These are phyloP conservation scores for Gobionotothen gibberifrons DNA, from an alignment of 2,797 vertebrate species.

Conservation along the genomic window DNA sequence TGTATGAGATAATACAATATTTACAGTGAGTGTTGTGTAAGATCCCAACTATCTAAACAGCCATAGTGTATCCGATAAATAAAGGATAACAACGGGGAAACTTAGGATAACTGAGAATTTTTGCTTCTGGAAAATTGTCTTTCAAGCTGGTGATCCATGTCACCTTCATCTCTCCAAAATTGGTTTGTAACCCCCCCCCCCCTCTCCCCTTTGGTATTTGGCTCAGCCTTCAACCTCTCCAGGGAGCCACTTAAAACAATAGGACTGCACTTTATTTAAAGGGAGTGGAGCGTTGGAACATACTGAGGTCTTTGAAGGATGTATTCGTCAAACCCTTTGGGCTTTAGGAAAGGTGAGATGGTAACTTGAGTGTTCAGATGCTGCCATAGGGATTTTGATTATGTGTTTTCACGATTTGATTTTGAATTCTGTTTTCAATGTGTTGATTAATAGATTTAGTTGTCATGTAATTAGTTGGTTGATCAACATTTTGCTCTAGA, in stretches of 20 bases:
- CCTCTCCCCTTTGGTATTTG: not conserved
- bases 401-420: not conserved
- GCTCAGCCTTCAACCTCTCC: constrained; percentile 8
- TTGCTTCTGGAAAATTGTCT: constrained; percentile 10
- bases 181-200: not conserved
- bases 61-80: constrained; percentile 1
- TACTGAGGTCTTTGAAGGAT: not conserved
- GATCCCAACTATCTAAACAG: constrained; percentile 19
- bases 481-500: not conserved
- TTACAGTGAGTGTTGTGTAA: constrained; percentile 12
- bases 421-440: no score
- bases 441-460: no score
- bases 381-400: not conserved
- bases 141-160: not conserved
- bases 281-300: not conserved
- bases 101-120: constrained; percentile 6
- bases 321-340: not conserved
- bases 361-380: constrained; percentile 1
- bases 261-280: not conserved
- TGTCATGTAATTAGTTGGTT: not conserved
- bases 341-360: constrained; percentile 9
- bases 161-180: not conserved
- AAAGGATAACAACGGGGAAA: constrained; percentile 8
- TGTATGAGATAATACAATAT: no score
- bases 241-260: constrained; percentile 2